phyloP scores from a whole-genome alignment of 2,888 invertebrate species.

The Megalurothrips usitatus region DNA sequence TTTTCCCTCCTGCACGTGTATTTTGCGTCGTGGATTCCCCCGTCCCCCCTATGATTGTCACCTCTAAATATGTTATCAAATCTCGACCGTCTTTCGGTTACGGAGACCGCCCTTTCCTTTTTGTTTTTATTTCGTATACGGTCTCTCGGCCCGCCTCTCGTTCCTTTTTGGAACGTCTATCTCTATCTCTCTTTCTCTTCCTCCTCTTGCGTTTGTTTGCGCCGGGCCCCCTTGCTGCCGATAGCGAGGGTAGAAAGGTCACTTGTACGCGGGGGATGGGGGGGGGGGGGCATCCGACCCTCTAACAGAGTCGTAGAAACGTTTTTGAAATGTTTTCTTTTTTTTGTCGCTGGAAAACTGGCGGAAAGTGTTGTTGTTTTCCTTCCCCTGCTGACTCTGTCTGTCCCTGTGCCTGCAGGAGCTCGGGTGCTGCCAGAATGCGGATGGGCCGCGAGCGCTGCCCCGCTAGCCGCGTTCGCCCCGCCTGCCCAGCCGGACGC shows the following conservation, averaged over 20 bases:
- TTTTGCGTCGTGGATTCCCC: no score
- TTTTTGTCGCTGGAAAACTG: no score
- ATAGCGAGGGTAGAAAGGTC: neutral
- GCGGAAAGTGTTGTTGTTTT: no score
- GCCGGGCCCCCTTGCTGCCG: neutral
- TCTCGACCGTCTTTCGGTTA: no score
- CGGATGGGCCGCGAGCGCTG: neutral
- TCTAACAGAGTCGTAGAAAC: no score
- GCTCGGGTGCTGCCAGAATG: neutral
- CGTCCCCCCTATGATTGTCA: no score
- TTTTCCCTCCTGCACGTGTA: no score
- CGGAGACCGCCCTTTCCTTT: neutral
- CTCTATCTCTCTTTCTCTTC: conserved; percentile 29
- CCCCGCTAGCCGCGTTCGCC: conserved; percentile 44
- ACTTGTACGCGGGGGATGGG: conserved; percentile 34
- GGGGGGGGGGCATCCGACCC: conserved; percentile 33
- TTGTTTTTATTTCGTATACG: neutral
- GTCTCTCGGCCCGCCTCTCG: conserved; percentile 16
- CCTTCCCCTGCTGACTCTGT: neutral
- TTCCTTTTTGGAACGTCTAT: conserved; percentile 4
- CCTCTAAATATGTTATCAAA: no score
- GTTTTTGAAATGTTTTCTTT: no score
- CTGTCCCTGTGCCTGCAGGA: neutral
- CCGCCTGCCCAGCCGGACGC: no score
- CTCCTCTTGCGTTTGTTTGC: neutral